phyloP scores from a whole-genome alignment of 92 coral and sea anemone species.

The Anthopleura xanthogrammica region DNA sequence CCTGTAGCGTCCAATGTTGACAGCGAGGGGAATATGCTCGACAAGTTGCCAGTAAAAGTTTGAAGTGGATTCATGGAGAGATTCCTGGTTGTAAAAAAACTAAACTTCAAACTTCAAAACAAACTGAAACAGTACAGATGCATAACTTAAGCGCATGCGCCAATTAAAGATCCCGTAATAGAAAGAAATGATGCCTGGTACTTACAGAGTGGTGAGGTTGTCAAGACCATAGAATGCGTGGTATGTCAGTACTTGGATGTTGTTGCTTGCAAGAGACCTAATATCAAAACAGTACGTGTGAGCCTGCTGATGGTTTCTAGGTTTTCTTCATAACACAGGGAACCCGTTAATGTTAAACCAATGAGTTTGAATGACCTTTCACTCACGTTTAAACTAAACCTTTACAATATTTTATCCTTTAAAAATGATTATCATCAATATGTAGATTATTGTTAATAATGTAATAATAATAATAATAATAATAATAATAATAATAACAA shows the following conservation, averaged over 20 bases:
- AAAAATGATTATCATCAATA: no score
- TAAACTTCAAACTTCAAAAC: neutral
- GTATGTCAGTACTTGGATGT: neutral
- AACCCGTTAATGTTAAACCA: no score
- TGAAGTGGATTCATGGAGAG: conserved; percentile 1
- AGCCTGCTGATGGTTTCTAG: no score
- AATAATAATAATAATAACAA: no score
- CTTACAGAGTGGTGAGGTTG: neutral
- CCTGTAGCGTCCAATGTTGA: conserved; percentile 34
- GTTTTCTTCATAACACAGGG: no score
- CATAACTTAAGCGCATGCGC: neutral
- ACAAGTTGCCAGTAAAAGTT: conserved; percentile 16
- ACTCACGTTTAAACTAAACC: no score
- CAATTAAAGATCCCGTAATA: neutral
- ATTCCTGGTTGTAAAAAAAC: neutral
- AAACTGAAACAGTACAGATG: neutral
- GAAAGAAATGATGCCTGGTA: neutral
- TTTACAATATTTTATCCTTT: no score
- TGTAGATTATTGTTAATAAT: no score
- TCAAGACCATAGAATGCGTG: neutral
- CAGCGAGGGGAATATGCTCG: conserved; percentile 19
- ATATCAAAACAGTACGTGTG: neutral
- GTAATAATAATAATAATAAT: no score
- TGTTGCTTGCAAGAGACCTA: neutral
- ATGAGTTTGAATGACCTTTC: no score